These are phyloP conservation scores for Caenorhabditis elegans DNA, from an alignment of 1,140 invertebrate genomes.

Conservation along the genomic window DNA sequence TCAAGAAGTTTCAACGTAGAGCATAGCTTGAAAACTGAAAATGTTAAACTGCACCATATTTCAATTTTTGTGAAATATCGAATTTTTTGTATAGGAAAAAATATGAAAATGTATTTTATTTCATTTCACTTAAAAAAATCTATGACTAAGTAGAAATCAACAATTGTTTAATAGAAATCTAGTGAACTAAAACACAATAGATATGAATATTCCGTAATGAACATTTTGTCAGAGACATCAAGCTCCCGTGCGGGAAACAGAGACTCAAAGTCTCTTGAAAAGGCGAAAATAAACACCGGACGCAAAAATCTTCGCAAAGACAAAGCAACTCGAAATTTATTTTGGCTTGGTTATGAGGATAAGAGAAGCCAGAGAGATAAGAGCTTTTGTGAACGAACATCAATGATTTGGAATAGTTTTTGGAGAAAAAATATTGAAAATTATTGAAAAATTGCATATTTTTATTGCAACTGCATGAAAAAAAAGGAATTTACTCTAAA, in stretches of 20 bases:
- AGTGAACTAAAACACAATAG: too few relatives aligned
- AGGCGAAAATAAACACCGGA: constrained; percentile 12
- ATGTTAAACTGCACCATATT: too few relatives aligned
- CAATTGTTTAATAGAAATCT: too few relatives aligned
- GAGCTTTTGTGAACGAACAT: too few relatives aligned
- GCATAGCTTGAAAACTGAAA: neutral
- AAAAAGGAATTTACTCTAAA: too few relatives aligned
- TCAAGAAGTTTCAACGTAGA: neutral
- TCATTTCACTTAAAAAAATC: too few relatives aligned
- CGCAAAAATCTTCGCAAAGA: constrained; percentile 4
- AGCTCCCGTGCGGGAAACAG: neutral
- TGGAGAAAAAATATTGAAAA: neutral
- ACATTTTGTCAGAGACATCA: neutral
- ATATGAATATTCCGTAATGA: neutral
- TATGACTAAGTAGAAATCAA: too few relatives aligned
- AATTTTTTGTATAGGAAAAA: too few relatives aligned
- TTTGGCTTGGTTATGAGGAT: neutral
- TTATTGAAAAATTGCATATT: neutral
- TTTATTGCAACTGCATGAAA: too few relatives aligned
- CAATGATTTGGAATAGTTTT: neutral
- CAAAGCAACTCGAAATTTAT: neutral
- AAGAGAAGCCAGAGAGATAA: too few relatives aligned
- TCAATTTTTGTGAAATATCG: too few relatives aligned
- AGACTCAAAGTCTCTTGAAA: neutral
- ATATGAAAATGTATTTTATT: neutral